phyloP scores from a whole-genome alignment of 2,113 vertebrate genomes.

The Rattus norvegicus region DNA sequence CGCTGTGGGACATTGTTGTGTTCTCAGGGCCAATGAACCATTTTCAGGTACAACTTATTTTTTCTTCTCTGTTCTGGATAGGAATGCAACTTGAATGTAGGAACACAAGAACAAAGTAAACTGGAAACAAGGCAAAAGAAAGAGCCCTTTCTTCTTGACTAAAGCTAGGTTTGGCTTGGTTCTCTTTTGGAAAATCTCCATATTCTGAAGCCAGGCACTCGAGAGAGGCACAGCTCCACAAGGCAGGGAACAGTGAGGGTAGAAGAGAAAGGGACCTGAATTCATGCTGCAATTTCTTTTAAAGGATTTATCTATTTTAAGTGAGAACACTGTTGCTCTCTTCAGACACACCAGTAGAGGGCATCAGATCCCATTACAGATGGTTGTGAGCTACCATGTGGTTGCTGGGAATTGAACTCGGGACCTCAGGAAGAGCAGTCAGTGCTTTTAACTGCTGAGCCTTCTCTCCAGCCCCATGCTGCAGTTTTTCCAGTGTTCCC shows the following conservation, averaged over 20 bases:
- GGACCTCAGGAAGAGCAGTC: no score
- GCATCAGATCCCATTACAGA: no score
- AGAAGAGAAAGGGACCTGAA: background rate
- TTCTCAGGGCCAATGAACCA: background rate
- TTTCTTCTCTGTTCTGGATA: background rate
- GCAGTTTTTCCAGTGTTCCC: background rate
- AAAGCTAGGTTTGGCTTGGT: background rate
- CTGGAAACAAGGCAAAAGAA: constrained; percentile 55
- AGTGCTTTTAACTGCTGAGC: no score
- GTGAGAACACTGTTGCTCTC: no score
- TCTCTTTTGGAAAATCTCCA: constrained; percentile 41
- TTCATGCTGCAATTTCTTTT: background rate
- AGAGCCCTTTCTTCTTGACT: constrained; percentile 38
- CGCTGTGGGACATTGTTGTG: background rate
- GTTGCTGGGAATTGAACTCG: no score
- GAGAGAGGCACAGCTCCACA: background rate
- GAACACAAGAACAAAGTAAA: constrained; percentile 14
- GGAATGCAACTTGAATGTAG: background rate
- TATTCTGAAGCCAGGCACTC: background rate
- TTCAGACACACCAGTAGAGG: no score
- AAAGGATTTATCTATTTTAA: no score
- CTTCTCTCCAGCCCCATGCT: background rate
- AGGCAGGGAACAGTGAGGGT: background rate
- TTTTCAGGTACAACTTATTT: background rate
- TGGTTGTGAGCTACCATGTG: no score